phyloP scores from a whole-genome alignment of 2,113 vertebrate genomes.

The Peromyscus leucopus region DNA sequence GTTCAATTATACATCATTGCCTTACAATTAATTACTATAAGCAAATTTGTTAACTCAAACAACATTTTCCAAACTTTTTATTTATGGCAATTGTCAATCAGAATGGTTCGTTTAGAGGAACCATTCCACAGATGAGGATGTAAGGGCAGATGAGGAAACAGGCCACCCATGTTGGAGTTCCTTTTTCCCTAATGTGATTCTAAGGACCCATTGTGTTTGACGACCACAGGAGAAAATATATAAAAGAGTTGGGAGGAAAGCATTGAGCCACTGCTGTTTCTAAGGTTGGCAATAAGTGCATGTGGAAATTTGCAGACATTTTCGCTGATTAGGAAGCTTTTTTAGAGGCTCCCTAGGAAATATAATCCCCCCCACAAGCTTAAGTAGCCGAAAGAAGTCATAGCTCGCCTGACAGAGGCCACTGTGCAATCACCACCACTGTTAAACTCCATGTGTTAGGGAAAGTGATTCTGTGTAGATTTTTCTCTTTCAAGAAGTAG shows the following conservation, averaged over 20 bases:
- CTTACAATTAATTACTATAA: constrained; percentile 13
- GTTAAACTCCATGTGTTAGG: background rate
- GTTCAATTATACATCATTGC: background rate
- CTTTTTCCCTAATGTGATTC: background rate
- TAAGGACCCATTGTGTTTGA: background rate
- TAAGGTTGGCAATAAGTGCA: background rate
- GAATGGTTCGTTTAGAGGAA: background rate
- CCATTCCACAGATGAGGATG: background rate
- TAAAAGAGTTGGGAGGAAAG: constrained; percentile 6
- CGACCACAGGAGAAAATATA: constrained; percentile 11
- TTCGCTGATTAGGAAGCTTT: constrained; percentile 61
- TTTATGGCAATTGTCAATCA: background rate
- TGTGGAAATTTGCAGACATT: constrained; percentile 34
- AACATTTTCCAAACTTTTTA: background rate
- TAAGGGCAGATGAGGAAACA: background rate
- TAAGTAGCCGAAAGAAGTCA: background rate
- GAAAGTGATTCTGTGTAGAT: constrained; percentile 8
- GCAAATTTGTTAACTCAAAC: constrained; percentile 11
- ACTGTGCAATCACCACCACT: constrained; percentile 1
- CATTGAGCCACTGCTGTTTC: background rate
- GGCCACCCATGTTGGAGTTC: background rate
- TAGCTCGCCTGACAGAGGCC: background rate
- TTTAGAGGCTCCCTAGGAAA: constrained; percentile 53
- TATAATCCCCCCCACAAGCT: background rate
- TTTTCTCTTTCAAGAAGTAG: constrained; percentile 10